Base-by-base conservation (phyloP, 2,797 vertebrate species). In the Pseudotriccus pelzelni region DNA sequence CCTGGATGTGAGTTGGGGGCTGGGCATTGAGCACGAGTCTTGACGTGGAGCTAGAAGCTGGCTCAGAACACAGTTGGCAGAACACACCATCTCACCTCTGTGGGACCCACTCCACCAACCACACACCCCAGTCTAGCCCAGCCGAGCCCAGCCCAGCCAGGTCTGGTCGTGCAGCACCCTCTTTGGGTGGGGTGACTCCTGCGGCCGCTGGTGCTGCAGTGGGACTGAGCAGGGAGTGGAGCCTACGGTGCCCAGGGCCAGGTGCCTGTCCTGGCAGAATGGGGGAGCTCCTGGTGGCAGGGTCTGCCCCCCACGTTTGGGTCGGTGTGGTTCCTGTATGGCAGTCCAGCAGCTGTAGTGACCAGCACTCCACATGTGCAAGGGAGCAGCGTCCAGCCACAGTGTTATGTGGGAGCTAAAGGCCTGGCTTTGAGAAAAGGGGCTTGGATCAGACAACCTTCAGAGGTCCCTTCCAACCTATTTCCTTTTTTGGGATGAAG, bases 161-260 rank as follows among this genome's bases (percentile, higher is more conserved):
- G 10, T 30, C 34, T 55, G 4, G 20, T 6, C 10, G 1, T 36
- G 34, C 41, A 55, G 41, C 16, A 12, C 34, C 30, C 34, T 28
- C 34, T 56, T 34, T 1, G 10, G 82, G 19, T 4, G 1, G 4
- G 22, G 18, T 5, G 27, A 37, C 18, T 50, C 36, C 60, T 36
- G 25, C 27, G n/a, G 64, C 46, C 30, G 4, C 34, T 9, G 19
- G n/a, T 14, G 39, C 28, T 23, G 68, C 19, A 4, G 8, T 10
- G 21, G 43, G 21, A 10, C 2, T 7, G 21, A 32, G 20, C 6
- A 3, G 36, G 10, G 9, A 34, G 25, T 4, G 1, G 17, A 32
- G 72, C 12, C 27, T 6, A 4, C 8, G 16, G 24, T 34, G 49
- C 14, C 15, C 19, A 6, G 24, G 12, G 16, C 5, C 41, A 4